Percentiles rank a stretch among this genome's conserved stretches.
These are phyloP conservation scores for Heteromormyrus szaboi DNA, from an alignment of 2,797 vertebrate genomes.

Conservation along the genomic window DNA sequence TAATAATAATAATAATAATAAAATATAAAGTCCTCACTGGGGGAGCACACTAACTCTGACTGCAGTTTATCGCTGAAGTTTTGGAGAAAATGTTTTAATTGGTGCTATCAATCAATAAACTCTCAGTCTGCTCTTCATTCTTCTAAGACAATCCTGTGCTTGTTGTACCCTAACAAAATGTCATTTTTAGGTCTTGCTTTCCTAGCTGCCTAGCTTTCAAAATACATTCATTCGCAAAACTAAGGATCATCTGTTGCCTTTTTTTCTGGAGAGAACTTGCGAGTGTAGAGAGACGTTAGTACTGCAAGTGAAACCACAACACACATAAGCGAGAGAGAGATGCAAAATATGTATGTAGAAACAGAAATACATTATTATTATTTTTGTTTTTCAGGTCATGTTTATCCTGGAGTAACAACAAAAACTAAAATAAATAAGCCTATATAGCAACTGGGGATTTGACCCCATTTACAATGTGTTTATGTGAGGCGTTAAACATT, in stretches of 20 bases:
- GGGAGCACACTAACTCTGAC: too few relatives aligned
- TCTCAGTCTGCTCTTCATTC: not conserved
- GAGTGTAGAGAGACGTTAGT: not conserved
- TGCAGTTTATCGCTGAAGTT: not conserved
- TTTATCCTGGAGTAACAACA: not conserved
- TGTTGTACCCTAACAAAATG: not conserved
- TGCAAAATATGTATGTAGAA: not conserved
- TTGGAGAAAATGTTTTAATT: not conserved
- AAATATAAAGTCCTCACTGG: not conserved
- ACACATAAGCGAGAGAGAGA: not conserved
- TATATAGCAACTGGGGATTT: not conserved
- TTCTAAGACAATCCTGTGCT: constrained; percentile 7
- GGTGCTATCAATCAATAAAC: not conserved
- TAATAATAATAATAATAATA: not conserved
- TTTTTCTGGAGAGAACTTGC: not conserved
- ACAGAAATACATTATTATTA: not conserved
- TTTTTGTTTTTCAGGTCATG: constrained; percentile 1
- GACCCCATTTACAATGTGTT: not conserved
- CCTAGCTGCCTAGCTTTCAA: not conserved
- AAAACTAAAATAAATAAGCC: constrained; percentile 17
- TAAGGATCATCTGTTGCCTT: not conserved
- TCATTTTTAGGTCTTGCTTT: not conserved
- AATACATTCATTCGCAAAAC: not conserved
- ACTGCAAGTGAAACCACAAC: constrained; percentile 14
- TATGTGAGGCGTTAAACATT: not conserved